phyloP scores from a whole-genome alignment of 2,113 vertebrate genomes.

The Pterocles gutturalis region DNA sequence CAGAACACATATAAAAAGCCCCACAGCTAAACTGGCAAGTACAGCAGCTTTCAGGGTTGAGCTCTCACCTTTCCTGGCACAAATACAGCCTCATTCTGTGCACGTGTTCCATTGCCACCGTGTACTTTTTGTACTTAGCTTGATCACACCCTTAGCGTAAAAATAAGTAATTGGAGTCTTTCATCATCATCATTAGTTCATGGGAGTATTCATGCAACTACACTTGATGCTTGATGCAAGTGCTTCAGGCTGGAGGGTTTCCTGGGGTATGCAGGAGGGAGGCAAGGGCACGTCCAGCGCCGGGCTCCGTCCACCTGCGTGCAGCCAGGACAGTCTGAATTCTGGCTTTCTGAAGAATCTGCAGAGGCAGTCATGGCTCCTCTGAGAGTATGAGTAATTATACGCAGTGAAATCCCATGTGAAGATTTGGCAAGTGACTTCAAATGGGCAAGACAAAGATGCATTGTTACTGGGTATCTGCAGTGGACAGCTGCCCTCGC shows the following conservation, averaged over 20 bases:
- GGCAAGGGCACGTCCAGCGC: too few relatives aligned
- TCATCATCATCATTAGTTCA: too few relatives aligned
- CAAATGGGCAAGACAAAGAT: background rate
- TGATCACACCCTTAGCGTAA: fast-evolving
- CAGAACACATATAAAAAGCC: background rate
- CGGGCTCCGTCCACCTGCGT: too few relatives aligned
- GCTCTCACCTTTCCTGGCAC: background rate
- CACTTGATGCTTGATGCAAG: too few relatives aligned
- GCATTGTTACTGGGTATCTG: fast-evolving
- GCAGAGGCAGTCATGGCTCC: background rate
- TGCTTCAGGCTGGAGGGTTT: background rate
- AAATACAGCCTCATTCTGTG: background rate
- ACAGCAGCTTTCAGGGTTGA: too few relatives aligned
- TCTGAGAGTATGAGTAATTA: too few relatives aligned
- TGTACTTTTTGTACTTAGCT: background rate
- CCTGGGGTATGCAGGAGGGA: too few relatives aligned
- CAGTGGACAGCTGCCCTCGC: too few relatives aligned
- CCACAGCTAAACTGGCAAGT: background rate
- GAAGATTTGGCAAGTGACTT: fast-evolving
- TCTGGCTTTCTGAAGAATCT: too few relatives aligned
- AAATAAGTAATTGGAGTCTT: too few relatives aligned
- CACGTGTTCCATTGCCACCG: fast-evolving
- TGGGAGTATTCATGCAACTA: fast-evolving
- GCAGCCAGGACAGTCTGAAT: too few relatives aligned
- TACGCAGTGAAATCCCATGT: fast-evolving